Base-by-base conservation (phyloP, 2,113 vertebrate genomes). In the Psophia crepitans region DNA sequence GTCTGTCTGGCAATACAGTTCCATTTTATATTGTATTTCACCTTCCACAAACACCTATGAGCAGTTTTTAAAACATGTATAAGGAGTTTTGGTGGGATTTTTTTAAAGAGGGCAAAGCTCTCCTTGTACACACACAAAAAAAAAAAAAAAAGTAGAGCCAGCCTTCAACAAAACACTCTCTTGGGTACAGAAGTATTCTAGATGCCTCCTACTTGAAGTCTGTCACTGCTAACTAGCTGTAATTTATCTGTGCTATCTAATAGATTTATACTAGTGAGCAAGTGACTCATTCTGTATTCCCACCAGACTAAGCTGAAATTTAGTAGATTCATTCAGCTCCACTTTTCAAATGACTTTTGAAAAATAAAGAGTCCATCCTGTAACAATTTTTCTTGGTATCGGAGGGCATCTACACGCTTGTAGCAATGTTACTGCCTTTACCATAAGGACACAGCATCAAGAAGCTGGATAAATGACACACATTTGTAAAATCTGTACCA, bases 11-110 rank as follows among this genome's bases (percentile, higher is more conserved):
- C 49, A 57, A n/a, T n/a, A n/a, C n/a, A n/a, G n/a, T n/a, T n/a
- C n/a, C n/a, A n/a, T n/a, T n/a, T n/a, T n/a, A n/a, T n/a, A n/a
- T n/a, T n/a, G n/a, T n/a, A n/a, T 61, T 88, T 83, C 48, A 69
- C 28, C 33, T 68, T 69, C 39, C 82, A 93, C 22, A 90, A 56
- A 82, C 11, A 58, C 15, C 49, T 66, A 49, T 1, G 3, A 83
- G 21, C 35, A 58, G 41, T 64, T 91, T 71, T 84, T 35, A 48
- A 82, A 89, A 60, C 8, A 12, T 0, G 8, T 14, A 11, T 43
- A 60, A 71, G 27, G 32, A 71, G 5, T 32, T 87, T 17, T 5
- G 23, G 11, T 33, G 16, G 3, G 5, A 0, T 3, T 32, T 74
- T 90, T 95, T 80, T 18, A n/a, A 71, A 37, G 26, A 75, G 75